Percentiles rank a stretch among this genome's conserved stretches.
Evolutionary conservation across 2,113 vertebrate species (phyloP).

Genomic region (Fulica atra): DNA sequence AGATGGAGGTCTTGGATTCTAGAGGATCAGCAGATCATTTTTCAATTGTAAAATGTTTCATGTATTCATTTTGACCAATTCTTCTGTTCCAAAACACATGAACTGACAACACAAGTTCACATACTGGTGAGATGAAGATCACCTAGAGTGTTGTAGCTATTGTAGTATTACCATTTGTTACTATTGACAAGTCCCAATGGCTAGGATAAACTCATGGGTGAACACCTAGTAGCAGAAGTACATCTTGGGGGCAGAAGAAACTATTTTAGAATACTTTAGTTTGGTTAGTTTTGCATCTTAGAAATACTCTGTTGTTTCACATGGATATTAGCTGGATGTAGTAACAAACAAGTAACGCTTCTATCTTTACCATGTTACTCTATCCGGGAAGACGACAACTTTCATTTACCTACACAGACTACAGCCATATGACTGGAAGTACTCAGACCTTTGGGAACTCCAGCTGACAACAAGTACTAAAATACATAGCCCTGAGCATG

Average conservation of each 20-base stretch:
- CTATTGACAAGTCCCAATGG: background rate
- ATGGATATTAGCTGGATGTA: background rate
- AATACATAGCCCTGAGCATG: background rate
- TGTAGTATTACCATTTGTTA: background rate
- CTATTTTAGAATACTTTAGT: background rate
- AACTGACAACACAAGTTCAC: background rate
- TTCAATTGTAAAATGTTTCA: background rate
- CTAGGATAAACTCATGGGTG: background rate
- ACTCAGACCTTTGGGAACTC: background rate
- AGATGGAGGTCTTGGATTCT: background rate
- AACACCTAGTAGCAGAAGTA: background rate
- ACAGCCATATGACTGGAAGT: background rate
- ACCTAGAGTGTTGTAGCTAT: background rate
- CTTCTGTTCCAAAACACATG: background rate
- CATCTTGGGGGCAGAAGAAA: background rate
- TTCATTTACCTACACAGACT: background rate
- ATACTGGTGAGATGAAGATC: background rate
- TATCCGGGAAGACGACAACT: background rate
- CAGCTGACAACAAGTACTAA: background rate
- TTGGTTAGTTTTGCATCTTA: background rate
- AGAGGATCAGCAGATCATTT: background rate
- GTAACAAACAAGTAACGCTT: background rate
- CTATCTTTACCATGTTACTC: background rate
- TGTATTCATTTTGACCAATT: background rate
- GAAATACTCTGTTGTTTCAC: background rate